Conservation (phyloP, 1,140 invertebrate species). For the Ectropis grisescens region DNA sequence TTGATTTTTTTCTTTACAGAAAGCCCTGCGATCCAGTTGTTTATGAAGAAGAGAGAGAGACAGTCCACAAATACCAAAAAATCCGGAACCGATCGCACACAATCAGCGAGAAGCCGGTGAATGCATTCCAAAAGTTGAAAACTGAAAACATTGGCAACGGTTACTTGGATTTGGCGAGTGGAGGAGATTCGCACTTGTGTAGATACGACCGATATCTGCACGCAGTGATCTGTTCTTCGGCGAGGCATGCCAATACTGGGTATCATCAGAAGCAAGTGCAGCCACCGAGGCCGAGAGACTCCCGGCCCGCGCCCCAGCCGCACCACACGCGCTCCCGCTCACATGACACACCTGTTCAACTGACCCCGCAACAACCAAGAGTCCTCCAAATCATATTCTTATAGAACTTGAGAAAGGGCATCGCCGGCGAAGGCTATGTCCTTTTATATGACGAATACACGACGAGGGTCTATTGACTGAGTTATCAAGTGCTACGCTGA, state of each 20-base stretch:
- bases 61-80: conserved; percentile 55
- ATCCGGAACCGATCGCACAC: conserved; percentile 70
- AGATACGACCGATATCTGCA: conserved; percentile 74
- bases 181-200: conserved; percentile 70
- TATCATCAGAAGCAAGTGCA: conserved; percentile 51
- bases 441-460: conserved; percentile 12
- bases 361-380: conserved; percentile 55
- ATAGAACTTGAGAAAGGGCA: conserved; percentile 43
- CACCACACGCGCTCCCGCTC: conserved; percentile 57
- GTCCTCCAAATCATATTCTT: conserved; percentile 64
- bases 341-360: conserved; percentile 64
- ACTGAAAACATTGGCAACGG: conserved; percentile 45
- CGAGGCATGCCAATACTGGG: conserved; percentile 53
- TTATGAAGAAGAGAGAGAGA: conserved; percentile 50
- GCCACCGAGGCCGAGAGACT: conserved; percentile 21
- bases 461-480: too few species aligned
- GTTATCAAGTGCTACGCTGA: conserved; percentile 20
- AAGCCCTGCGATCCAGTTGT: conserved; percentile 55
- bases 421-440: conserved; percentile 23
- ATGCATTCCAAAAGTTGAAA: conserved; percentile 45
- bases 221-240: conserved; percentile 70
- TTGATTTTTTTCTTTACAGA: conserved; percentile 43
- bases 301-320: conserved; percentile 17
- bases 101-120: conserved; percentile 54
- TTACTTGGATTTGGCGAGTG: conserved; percentile 58